Evolutionary conservation across 2,113 vertebrate species (phyloP).

Genomic region (Labeo rohita): DNA sequence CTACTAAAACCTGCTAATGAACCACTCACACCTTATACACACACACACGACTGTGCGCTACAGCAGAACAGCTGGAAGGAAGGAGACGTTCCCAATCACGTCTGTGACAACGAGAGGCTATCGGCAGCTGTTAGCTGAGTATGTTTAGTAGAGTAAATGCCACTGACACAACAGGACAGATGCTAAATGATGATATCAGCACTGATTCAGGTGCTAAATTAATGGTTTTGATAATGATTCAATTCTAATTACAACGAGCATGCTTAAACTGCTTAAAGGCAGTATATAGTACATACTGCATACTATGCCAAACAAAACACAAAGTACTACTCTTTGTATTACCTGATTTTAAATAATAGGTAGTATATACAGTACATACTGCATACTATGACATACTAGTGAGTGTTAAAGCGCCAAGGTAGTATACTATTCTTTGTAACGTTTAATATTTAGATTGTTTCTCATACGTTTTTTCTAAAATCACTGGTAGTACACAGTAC

Average conservation of each 20-base stretch:
- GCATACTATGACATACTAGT: too few species aligned
- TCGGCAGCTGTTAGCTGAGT: conserved; percentile 2
- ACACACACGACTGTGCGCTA: neutral
- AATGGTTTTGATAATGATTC: neutral
- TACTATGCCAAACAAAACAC: too few species aligned
- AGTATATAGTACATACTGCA: neutral
- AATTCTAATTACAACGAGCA: neutral
- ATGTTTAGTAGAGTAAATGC: conserved; percentile 1
- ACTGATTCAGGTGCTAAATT: neutral
- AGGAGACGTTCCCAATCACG: neutral
- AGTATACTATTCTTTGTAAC: too few species aligned
- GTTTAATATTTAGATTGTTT: too few species aligned
- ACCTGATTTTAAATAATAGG: too few species aligned
- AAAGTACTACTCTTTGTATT: too few species aligned
- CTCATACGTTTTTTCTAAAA: too few species aligned
- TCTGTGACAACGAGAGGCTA: neutral
- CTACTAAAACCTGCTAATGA: conserved; percentile 33
- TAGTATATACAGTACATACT: too few species aligned
- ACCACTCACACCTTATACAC: neutral
- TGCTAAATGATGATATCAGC: neutral
- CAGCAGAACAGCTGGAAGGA: neutral
- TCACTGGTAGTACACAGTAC: too few species aligned
- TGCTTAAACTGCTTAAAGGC: neutral
- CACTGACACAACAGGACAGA: neutral
- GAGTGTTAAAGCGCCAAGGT: too few species aligned